Conservation (phyloP, 2,888 invertebrate species). For the Octodonta nipae region DNA sequence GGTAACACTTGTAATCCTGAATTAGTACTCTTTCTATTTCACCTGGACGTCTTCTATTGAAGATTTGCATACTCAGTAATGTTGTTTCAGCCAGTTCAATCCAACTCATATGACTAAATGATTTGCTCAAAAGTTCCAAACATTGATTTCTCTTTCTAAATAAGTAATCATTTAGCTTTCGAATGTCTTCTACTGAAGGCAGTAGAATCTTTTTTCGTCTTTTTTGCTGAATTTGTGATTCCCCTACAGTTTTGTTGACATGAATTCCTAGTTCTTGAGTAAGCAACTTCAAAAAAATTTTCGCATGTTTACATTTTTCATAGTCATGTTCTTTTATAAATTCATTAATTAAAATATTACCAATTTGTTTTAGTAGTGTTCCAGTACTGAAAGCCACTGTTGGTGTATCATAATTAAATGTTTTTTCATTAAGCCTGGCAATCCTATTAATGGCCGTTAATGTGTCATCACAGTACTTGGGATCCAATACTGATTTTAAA, state of each 20-base stretch:
- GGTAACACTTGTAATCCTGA: constrained; percentile 3
- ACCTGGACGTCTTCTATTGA: constrained; percentile 5
- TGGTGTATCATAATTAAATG: constrained; percentile 11
- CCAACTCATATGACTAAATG: background rate
- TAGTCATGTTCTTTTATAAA: constrained; percentile 4
- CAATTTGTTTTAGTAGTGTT: constrained; percentile 13
- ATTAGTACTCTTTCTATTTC: constrained; percentile 6
- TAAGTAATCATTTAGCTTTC: constrained; percentile 4
- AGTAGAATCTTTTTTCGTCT: constrained; percentile 4
- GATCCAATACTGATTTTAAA: constrained; percentile 13
- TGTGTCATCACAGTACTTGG: constrained; percentile 10
- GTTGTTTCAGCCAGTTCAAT: constrained; percentile 5
- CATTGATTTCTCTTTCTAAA: constrained; percentile 2
- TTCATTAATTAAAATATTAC: constrained; percentile 5
- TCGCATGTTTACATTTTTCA: constrained; percentile 3
- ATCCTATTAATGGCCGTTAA: constrained; percentile 12
- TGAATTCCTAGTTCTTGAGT: constrained; percentile 4
- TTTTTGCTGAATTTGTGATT: constrained; percentile 7
- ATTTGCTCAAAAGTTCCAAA: background rate
- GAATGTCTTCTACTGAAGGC: constrained; percentile 6
- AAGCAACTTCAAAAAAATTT: constrained; percentile 6
- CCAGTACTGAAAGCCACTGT: constrained; percentile 13
- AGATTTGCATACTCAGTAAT: constrained; percentile 3
- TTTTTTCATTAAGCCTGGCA: constrained; percentile 9
- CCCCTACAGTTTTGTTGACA: constrained; percentile 6